These are phyloP conservation scores for Idaea dimidiata DNA, from an alignment of 2,888 invertebrate species.

Conservation along the genomic window DNA sequence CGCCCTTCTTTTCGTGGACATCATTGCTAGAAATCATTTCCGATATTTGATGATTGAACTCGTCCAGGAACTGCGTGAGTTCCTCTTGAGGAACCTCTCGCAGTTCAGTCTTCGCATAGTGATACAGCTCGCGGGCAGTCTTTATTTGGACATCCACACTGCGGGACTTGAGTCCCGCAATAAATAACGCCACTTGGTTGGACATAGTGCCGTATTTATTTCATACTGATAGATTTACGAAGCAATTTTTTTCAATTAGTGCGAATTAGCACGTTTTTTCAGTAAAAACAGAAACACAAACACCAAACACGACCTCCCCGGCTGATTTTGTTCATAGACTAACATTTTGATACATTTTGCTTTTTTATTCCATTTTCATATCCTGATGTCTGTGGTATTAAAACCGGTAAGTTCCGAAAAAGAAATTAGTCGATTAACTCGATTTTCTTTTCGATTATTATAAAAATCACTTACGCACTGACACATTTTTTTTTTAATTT, in stretches of 20 bases:
- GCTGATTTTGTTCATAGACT: conserved; percentile 22
- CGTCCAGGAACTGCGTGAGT: conserved; percentile 94
- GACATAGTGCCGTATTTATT: conserved; percentile 56
- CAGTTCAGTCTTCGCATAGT: conserved; percentile 94
- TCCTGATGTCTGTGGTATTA: not conserved
- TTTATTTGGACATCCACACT: conserved; percentile 91
- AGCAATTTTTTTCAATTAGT: conserved; percentile 6
- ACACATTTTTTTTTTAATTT: conserved; percentile 5
- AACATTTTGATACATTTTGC: not conserved
- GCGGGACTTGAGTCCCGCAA: conserved; percentile 92
- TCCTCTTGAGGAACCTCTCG: conserved; percentile 95
- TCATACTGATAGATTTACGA: conserved; percentile 30
- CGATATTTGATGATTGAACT: conserved; percentile 96
- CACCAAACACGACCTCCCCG: conserved; percentile 26
- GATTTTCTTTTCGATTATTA: not conserved
- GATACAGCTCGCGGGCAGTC: conserved; percentile 93
- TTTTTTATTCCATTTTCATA: not conserved
- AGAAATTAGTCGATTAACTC: not conserved
- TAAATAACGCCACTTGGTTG: conserved; percentile 87
- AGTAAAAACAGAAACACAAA: conserved; percentile 39
- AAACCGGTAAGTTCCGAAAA: conserved; percentile 4
- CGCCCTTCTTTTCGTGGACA: conserved; percentile 96
- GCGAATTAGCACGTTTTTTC: conserved; percentile 18
- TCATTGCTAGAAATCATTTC: conserved; percentile 97
- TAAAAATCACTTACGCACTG: not conserved